phyloP scores from a whole-genome alignment of 2,113 vertebrate genomes.

The Mustelus asterias region DNA sequence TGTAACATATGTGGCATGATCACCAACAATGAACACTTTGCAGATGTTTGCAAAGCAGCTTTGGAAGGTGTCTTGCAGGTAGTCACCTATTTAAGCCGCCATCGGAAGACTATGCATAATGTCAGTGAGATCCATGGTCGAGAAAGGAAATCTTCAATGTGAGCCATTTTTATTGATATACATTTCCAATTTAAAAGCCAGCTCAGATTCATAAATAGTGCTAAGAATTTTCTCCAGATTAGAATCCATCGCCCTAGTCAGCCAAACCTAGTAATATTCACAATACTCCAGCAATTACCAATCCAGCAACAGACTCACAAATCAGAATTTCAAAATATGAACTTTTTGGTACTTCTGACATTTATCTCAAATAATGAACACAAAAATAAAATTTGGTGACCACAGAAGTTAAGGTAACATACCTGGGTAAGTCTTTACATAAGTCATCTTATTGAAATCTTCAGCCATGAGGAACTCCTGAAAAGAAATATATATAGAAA shows the following conservation, averaged over 20 bases:
- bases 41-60: background rate
- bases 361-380: background rate
- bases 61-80: background rate
- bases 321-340: background rate
- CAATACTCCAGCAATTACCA: background rate
- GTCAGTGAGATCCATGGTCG: background rate
- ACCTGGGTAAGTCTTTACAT: slow-evolving; percentile 97
- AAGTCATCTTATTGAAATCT: slow-evolving; percentile 99
- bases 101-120: background rate
- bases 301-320: background rate
- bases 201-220: background rate
- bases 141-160: background rate
- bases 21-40: background rate
- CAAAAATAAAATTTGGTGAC: background rate
- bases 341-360: background rate
- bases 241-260: background rate
- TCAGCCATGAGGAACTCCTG: slow-evolving; percentile 95
- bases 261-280: background rate
- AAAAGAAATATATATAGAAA: slow-evolving; percentile 43
- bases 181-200: background rate
- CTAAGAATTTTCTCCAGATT: background rate
- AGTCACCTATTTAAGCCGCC: background rate
- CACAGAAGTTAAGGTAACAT: slow-evolving; percentile 43
- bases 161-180: background rate
- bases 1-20: background rate